A percentile compares a stretch with the other conserved stretches of the same genome.
Evolutionary conservation across 1,140 invertebrate species (phyloP).

Genomic region (Tetramorium alpestre): DNA sequence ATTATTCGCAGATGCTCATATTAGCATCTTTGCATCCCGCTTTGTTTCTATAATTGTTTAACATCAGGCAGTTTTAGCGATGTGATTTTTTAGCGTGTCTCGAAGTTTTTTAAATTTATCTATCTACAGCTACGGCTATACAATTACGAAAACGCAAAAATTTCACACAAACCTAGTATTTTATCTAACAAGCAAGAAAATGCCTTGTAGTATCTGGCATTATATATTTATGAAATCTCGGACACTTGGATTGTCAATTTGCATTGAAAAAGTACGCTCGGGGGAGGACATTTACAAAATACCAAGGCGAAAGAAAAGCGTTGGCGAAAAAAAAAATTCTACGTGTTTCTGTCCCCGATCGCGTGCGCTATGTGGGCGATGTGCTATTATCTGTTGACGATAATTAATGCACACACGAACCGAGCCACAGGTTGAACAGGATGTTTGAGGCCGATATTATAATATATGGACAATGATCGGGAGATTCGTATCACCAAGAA

Average conservation of each 20-base stretch:
- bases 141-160: neutral
- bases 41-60: constrained; percentile 34
- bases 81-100: neutral
- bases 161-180: neutral
- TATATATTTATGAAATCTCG: constrained; percentile 26
- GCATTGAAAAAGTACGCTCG: constrained; percentile 8
- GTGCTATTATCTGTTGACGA: constrained; percentile 51
- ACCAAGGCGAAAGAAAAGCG: constrained; percentile 29
- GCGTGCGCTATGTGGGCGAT: constrained; percentile 54
- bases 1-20: constrained; percentile 63
- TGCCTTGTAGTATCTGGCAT: neutral
- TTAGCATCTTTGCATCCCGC: neutral
- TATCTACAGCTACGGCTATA: neutral
- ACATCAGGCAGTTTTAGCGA: neutral
- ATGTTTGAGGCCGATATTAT: constrained; percentile 47
- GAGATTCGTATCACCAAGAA: constrained; percentile 43
- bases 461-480: constrained; percentile 63
- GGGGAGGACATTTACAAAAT: constrained; percentile 6
- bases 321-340: constrained; percentile 28
- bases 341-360: constrained; percentile 41
- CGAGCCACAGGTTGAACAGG: constrained; percentile 56
- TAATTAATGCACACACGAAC: constrained; percentile 56
- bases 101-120: neutral
- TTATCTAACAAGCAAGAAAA: neutral
- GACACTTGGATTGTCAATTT: neutral